A percentile compares a stretch with the other conserved stretches of the same genome.
These are phyloP conservation scores for Falco rusticolus DNA, from an alignment of 2,797 vertebrate genomes.

Conservation along the genomic window DNA sequence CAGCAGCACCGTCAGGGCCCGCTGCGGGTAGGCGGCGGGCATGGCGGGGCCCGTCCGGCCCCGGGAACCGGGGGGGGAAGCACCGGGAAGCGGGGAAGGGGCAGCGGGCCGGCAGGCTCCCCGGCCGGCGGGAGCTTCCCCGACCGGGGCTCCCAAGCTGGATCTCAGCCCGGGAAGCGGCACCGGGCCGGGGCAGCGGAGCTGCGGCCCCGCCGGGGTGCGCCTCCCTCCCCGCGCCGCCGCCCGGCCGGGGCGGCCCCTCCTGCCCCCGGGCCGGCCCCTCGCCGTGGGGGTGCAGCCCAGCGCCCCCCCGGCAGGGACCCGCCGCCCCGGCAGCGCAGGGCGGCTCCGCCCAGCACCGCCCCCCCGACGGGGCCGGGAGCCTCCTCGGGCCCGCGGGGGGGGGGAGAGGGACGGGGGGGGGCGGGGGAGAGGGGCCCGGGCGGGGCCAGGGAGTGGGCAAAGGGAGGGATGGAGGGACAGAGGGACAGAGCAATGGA, in stretches of 20 bases:
- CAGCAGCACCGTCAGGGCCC: slow-evolving; percentile 15
- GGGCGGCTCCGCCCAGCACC: not conserved
- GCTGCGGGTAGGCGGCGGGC: not conserved
- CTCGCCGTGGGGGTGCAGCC: not conserved
- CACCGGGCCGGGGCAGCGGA: not conserved
- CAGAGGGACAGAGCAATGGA: too few species aligned
- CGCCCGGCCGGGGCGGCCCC: not conserved
- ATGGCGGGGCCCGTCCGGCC: not conserved
- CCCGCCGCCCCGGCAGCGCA: too few species aligned
- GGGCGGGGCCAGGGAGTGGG: too few species aligned
- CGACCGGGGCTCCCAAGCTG: too few species aligned
- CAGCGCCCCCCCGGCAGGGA: not conserved
- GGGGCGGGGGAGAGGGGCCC: too few species aligned
- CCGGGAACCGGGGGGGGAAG: not conserved
- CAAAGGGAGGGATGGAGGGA: too few species aligned
- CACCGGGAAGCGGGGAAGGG: too few species aligned
- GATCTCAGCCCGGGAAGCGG: not conserved
- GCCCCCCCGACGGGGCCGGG: not conserved
- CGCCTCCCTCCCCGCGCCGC: not conserved
- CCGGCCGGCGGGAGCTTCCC: too few species aligned
- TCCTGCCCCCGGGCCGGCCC: not conserved
- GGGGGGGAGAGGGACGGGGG: too few species aligned
- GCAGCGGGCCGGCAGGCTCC: not conserved
- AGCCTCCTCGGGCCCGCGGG: not conserved
- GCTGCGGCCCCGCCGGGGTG: not conserved